These are phyloP conservation scores for Neocrepidodera transversa DNA, from an alignment of 2,888 invertebrate species.

Conservation along the genomic window DNA sequence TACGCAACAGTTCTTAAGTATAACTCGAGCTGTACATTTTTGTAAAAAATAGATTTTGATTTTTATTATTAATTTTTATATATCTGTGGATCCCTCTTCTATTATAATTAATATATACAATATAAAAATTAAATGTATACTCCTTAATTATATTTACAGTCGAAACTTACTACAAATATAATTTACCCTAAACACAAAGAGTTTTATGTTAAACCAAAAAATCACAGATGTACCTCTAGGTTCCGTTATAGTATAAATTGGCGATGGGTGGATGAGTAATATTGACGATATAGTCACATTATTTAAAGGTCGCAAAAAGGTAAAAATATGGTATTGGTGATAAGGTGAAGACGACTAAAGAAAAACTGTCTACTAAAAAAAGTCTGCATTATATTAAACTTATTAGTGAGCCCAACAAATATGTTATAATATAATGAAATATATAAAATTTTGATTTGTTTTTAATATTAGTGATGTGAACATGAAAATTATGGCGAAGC, in stretches of 20 bases:
- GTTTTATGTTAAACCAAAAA: too few species aligned
- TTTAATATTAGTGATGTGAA: constrained; percentile 18
- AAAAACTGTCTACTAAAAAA: constrained; percentile 7
- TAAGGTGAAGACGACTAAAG: constrained; percentile 11
- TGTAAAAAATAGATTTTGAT: too few species aligned
- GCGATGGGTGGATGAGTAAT: too few species aligned
- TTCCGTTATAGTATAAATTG: neutral
- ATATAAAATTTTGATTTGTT: neutral
- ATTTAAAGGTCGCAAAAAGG: constrained; percentile 32
- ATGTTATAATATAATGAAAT: constrained; percentile 2
- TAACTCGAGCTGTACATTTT: too few species aligned
- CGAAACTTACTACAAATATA: neutral
- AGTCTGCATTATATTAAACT: neutral
- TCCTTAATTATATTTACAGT: too few species aligned
- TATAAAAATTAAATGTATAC: too few species aligned
- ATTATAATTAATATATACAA: too few species aligned
- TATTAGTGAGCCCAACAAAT: constrained; percentile 21
- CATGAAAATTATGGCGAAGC: constrained; percentile 9
- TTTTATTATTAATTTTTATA: too few species aligned
- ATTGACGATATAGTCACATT: constrained; percentile 35
- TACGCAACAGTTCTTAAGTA: too few species aligned
- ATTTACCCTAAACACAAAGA: neutral
- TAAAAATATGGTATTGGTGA: constrained; percentile 19
- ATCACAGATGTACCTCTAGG: neutral
- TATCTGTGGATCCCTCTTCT: too few species aligned